Evolutionary conservation across 2,888 invertebrate genomes (phyloP).

Genomic region (Apomyelois bistriatella): DNA sequence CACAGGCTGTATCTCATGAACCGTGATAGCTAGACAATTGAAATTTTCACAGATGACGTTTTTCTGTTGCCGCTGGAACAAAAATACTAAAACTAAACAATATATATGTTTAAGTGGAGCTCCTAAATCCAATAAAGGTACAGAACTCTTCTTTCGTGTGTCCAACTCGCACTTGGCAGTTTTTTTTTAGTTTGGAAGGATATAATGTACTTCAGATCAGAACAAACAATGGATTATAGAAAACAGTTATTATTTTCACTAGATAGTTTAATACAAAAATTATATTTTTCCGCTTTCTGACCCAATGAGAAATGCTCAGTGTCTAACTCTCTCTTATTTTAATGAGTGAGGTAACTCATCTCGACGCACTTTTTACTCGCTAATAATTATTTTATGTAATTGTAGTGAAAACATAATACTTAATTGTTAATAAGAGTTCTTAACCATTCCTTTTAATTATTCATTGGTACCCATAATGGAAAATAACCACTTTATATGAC

Average conservation of each 20-base stretch:
- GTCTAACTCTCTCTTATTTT: conserved; percentile 14
- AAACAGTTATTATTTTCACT: not conserved
- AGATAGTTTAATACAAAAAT: not conserved
- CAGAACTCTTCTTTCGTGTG: too few species aligned
- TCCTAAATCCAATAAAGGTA: too few species aligned
- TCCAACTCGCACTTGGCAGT: too few species aligned
- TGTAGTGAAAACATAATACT: not conserved
- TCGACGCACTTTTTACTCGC: not conserved
- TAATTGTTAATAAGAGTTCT: not conserved
- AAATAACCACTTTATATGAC: too few species aligned
- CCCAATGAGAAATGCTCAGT: not conserved
- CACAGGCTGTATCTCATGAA: too few species aligned
- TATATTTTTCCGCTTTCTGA: conserved; percentile 17
- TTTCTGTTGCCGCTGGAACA: too few species aligned
- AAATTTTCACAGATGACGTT: too few species aligned
- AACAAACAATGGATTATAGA: not conserved
- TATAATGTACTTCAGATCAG: too few species aligned
- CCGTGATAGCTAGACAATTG: too few species aligned
- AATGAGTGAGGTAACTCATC: conserved; percentile 8
- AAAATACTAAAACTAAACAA: too few species aligned
- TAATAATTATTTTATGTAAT: conserved; percentile 8
- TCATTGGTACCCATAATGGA: not conserved
- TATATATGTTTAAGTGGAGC: too few species aligned
- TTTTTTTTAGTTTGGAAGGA: too few species aligned
- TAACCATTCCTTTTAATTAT: not conserved